Evolutionary conservation across 2,797 vertebrate species (phyloP).

Genomic region (Huso huso): DNA sequence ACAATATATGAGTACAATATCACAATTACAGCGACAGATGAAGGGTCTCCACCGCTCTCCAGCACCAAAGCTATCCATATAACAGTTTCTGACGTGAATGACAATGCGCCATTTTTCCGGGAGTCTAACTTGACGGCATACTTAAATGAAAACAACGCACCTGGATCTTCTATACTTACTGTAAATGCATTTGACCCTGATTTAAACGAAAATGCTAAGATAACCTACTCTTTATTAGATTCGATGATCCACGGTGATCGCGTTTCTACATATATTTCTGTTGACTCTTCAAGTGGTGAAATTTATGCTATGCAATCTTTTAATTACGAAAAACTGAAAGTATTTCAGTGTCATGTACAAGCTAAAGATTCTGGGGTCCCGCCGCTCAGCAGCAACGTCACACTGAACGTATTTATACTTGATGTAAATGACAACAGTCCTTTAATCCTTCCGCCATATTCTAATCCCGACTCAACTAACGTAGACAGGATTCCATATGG

Average conservation of each 20-base stretch:
- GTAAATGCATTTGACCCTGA: constrained; percentile 68
- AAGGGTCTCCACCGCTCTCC: constrained; percentile 65
- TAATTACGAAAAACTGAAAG: constrained; percentile 71
- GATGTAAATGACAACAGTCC: constrained; percentile 68
- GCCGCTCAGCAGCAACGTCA: constrained; percentile 64
- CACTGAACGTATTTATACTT: constrained; percentile 63
- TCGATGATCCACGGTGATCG: constrained; percentile 54
- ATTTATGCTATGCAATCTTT: constrained; percentile 67
- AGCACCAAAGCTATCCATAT: constrained; percentile 59
- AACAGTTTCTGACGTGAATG: constrained; percentile 73
- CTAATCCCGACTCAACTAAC: constrained; percentile 51
- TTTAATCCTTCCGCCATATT: constrained; percentile 52
- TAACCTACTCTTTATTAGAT: constrained; percentile 62
- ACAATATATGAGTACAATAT: constrained; percentile 62
- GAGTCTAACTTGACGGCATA: constrained; percentile 60
- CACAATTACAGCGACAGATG: constrained; percentile 66
- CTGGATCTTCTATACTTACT: constrained; percentile 51
- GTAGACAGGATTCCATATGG: constrained; percentile 59
- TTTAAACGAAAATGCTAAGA: constrained; percentile 54
- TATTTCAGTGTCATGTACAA: constrained; percentile 65
- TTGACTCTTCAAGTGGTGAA: constrained; percentile 67
- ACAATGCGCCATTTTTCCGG: constrained; percentile 69
- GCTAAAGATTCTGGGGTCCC: constrained; percentile 68
- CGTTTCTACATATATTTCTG: constrained; percentile 55
- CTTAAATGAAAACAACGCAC: constrained; percentile 68